A percentile compares a stretch with the other conserved stretches of the same genome.
phyloP scores from a whole-genome alignment of 2,113 vertebrate species.

The Psittacara wagleri region DNA sequence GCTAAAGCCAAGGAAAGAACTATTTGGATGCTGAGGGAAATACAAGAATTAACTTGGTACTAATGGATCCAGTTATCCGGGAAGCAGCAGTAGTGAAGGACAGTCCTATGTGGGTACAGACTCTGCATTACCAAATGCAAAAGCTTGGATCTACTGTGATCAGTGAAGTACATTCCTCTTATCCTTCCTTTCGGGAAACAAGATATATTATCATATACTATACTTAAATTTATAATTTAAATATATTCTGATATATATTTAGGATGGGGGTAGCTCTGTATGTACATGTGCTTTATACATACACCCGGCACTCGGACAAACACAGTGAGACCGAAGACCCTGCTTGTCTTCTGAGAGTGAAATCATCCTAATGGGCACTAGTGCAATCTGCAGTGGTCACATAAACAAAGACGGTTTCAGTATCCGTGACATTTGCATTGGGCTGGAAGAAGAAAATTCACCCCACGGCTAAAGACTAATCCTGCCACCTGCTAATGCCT shows the following conservation, averaged over 20 bases:
- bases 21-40: background rate
- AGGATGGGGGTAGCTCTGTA: background rate
- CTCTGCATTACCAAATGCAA: background rate
- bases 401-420: background rate
- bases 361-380: background rate
- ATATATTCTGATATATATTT: conserved; percentile 52
- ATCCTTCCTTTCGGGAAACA: background rate
- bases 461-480: background rate
- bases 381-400: background rate
- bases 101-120: background rate
- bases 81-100: background rate
- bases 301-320: background rate
- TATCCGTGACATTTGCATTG: background rate
- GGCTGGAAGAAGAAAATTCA: background rate
- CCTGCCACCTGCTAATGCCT: background rate
- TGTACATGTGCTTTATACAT: background rate
- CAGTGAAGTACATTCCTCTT: conserved; percentile 11
- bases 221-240: conserved; percentile 39
- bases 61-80: background rate
- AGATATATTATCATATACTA: conserved; percentile 51
- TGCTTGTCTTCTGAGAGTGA: background rate
- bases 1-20: background rate
- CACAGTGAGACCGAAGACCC: background rate
- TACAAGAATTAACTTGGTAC: background rate
- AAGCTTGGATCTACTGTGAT: background rate